Base-by-base conservation (phyloP, 2,113 vertebrate genomes). In the Pholis gunnellus region DNA sequence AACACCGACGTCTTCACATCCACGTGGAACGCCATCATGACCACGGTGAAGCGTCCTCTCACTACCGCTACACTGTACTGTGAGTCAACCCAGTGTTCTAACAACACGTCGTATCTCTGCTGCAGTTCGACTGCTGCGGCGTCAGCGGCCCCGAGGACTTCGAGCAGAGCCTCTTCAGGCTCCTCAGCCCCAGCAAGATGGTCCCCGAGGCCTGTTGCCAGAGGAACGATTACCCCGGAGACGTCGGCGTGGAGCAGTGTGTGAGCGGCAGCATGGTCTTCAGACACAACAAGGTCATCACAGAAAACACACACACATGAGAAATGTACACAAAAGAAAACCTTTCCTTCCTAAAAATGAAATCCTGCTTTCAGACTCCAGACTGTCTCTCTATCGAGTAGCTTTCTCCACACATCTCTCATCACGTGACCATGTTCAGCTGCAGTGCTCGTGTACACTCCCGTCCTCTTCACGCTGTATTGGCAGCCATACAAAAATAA, bases 21-120 rank as follows among this genome's bases (percentile, higher is more conserved):
- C 86, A 97, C 96, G 10, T 97, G 97, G 97, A 98, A 99, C 85
- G 96, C 97, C 0, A 95, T 99, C 84, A 99, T 99, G 98, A 96
- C 95, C 93, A 97, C 97, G 18, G 98, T 98, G 82, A 92, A 5
- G 18, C 59, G 0, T 34, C 34, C 34, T 34, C 5, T 31, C 4
- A 31, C 31, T 6, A 34, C 34, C 34, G 4, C 6, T 6, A 5
- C 34, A 31, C 31, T 4, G 3, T 3, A 31, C 31, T 34, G 34
- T 34, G 4, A 34, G 6, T 34, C 34, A 0, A 34, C 34, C 34
- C 34, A 1, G 5, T 34, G 34, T 6, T 34, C 3, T 4, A 34
- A 34, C 34, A 6, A 31, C 15, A 9, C 38, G 9, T 9, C 38
- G 27, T 34, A 8, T 42, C 64, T 76, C 17, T 72, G 13, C 8